phyloP scores from a whole-genome alignment of 2,888 invertebrate species.

The Caradrina clavipalpis region DNA sequence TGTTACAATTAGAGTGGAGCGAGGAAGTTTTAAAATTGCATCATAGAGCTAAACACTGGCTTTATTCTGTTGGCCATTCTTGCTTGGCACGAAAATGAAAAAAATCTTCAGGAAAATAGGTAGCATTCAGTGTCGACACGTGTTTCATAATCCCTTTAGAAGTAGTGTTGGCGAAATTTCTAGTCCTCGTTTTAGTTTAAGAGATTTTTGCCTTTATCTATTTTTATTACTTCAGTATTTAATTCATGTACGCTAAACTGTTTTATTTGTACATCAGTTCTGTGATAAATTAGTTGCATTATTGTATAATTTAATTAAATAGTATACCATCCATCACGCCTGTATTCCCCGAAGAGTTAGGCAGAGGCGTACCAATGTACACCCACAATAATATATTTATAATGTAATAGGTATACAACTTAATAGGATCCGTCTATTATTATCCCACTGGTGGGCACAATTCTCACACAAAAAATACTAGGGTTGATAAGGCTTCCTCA shows the following conservation, averaged over 20 bases:
- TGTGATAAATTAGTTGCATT: background rate
- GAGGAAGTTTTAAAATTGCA: slow-evolving; percentile 30
- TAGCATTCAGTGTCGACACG: slow-evolving; percentile 24
- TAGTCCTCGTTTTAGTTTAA: background rate
- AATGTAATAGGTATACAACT: too few relatives aligned
- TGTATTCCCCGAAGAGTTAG: too few relatives aligned
- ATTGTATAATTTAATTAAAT: background rate
- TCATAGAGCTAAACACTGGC: slow-evolving; percentile 10
- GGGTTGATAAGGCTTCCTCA: too few relatives aligned
- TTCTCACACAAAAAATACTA: too few relatives aligned
- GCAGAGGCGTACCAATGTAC: too few relatives aligned
- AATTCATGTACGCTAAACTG: background rate
- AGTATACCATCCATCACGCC: too few relatives aligned
- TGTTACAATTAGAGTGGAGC: slow-evolving; percentile 10
- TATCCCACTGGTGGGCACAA: too few relatives aligned
- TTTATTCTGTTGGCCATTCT: slow-evolving; percentile 19
- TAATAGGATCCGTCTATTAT: too few relatives aligned
- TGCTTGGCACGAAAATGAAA: slow-evolving; percentile 27
- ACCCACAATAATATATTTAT: too few relatives aligned
- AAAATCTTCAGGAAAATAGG: slow-evolving; percentile 27
- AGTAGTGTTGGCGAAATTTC: slow-evolving; percentile 8
- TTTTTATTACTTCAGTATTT: background rate
- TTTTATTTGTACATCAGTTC: background rate
- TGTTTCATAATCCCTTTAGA: slow-evolving; percentile 14
- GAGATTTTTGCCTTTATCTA: background rate